These are phyloP conservation scores for Lithosia quadra DNA, from an alignment of 2,888 invertebrate species.

Conservation along the genomic window DNA sequence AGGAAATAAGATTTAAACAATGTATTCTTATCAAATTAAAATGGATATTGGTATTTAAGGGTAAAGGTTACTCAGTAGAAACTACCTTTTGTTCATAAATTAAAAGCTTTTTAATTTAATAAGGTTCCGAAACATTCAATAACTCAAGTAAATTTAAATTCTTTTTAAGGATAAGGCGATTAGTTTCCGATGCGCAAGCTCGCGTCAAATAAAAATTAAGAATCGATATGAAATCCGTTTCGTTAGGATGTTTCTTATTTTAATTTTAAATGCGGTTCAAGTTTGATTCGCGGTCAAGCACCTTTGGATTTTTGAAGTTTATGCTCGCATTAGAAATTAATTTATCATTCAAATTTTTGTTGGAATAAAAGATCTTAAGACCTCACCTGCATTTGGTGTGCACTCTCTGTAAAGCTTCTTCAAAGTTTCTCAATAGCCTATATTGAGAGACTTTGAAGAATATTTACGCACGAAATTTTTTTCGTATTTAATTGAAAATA, in stretches of 20 bases:
- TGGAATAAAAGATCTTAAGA: no score
- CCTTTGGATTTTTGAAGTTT: not conserved
- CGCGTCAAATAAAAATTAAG: not conserved
- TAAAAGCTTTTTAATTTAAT: not conserved
- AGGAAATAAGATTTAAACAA: not conserved
- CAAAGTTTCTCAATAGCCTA: not conserved
- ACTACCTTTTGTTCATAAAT: not conserved
- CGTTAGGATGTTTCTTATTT: not conserved
- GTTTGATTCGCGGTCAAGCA: not conserved
- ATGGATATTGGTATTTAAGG: no score
- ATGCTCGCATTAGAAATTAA: not conserved
- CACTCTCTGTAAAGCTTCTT: no score
- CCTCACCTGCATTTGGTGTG: no score
- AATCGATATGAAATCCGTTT: not conserved
- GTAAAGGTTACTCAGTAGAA: not conserved
- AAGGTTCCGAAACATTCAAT: not conserved
- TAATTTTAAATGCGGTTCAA: not conserved
- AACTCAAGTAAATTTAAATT: not conserved
- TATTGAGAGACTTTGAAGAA: no score
- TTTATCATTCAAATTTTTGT: not conserved
- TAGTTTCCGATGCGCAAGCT: slow-evolving; percentile 4
- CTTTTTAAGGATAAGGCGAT: not conserved
- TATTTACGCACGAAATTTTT: no score
- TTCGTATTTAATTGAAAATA: no score
- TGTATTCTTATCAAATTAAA: not conserved